Conservation (phyloP, 2,113 vertebrate species). For the Callorhinus ursinus region DNA sequence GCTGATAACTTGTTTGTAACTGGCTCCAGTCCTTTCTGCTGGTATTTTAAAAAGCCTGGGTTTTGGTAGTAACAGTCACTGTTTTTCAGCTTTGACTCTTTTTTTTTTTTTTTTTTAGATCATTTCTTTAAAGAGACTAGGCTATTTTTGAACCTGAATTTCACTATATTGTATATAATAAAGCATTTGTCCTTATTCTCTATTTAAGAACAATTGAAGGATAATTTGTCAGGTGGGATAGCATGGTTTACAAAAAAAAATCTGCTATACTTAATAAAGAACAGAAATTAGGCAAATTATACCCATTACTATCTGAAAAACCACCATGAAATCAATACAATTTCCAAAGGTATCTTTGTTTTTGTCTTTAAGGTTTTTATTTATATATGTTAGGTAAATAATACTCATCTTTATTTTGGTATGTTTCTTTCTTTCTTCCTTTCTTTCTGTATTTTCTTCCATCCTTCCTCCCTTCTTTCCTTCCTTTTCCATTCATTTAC, state of each 20-base stretch:
- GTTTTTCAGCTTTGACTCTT: not conserved
- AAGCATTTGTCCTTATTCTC: not conserved
- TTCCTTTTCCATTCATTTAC: not conserved
- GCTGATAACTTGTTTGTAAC: not conserved
- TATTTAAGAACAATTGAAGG: not conserved
- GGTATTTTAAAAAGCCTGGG: not conserved
- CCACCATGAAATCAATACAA: not conserved
- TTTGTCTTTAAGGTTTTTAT: not conserved
- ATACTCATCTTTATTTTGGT: not conserved
- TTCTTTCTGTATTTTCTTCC: not conserved
- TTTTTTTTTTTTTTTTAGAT: not conserved
- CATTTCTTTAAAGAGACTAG: not conserved
- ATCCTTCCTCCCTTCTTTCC: not conserved
- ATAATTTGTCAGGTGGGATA: not conserved
- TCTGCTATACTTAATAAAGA: not conserved
- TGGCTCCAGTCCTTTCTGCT: not conserved
- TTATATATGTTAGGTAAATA: not conserved
- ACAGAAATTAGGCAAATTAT: not conserved
- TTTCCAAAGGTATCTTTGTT: not conserved
- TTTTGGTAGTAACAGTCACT: not conserved
- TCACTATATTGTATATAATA: not conserved
- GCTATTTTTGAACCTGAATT: not conserved
- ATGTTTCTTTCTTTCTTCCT: not conserved
- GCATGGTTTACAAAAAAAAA: not conserved
- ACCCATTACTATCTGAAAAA: not conserved